Evolutionary conservation across 2,113 vertebrate species (phyloP).

Genomic region (Pluvialis apricaria): DNA sequence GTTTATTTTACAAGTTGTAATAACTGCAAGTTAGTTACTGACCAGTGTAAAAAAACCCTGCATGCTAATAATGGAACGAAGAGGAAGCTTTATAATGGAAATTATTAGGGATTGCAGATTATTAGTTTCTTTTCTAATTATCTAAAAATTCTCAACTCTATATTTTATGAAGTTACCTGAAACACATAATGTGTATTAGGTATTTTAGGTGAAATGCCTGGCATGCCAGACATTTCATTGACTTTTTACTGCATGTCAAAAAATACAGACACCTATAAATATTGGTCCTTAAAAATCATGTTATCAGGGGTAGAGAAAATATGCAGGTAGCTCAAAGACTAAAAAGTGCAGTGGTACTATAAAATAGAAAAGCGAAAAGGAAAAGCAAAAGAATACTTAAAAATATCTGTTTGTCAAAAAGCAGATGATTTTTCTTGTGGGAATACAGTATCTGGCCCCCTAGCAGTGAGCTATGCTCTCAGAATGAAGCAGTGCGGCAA

Average conservation of each 20-base stretch:
- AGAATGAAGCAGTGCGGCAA: not conserved
- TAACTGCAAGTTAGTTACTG: not conserved
- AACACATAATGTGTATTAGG: accelerated
- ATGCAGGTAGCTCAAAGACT: not conserved
- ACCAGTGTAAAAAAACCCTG: not conserved
- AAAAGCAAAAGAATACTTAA: not conserved
- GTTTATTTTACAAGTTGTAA: not conserved
- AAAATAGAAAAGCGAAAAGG: not conserved
- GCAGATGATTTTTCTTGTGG: not conserved
- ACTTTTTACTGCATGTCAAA: not conserved
- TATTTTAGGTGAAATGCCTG: not conserved
- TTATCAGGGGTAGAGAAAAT: not conserved
- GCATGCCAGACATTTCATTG: not conserved
- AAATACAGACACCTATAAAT: not conserved
- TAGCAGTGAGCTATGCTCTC: not conserved
- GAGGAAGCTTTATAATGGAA: not conserved
- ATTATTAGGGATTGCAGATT: not conserved
- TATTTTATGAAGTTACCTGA: not conserved
- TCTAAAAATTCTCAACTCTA: not conserved
- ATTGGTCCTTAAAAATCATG: not conserved
- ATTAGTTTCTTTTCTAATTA: not conserved
- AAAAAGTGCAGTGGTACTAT: not conserved
- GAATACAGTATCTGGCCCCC: accelerated
- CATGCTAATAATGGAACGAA: not conserved
- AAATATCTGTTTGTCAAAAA: not conserved